phyloP scores from a whole-genome alignment of 1,140 invertebrate species.

The Prorops nasuta region DNA sequence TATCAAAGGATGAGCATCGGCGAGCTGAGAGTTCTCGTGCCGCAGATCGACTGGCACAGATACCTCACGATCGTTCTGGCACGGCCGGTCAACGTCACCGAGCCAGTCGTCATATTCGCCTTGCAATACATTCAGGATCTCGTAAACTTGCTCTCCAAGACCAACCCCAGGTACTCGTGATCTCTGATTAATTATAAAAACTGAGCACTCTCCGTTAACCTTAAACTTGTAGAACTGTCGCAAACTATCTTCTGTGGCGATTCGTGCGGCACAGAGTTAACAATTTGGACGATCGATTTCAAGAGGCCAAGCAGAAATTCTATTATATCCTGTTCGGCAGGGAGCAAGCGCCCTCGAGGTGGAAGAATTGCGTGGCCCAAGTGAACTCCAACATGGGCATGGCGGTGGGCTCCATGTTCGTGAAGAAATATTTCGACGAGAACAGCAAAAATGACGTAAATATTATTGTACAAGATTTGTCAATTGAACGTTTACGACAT shows the following conservation, averaged over 20 bases:
- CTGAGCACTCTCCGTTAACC: no score
- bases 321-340: conserved; percentile 72
- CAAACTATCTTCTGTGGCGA: conserved; percentile 83
- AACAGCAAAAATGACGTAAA: conserved; percentile 75
- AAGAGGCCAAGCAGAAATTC: conserved; percentile 63
- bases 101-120: conserved; percentile 74
- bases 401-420: conserved; percentile 81
- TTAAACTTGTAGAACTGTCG: conserved; percentile 53
- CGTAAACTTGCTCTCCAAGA: conserved; percentile 49
- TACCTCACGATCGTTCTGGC: conserved; percentile 73
- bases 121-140: conserved; percentile 64
- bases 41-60: conserved; percentile 74
- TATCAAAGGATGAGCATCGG: conserved; percentile 77
- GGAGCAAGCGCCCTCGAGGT: conserved; percentile 71
- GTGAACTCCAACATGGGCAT: conserved; percentile 83
- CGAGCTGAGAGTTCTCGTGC: conserved; percentile 67
- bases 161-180: conserved; percentile 45
- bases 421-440: conserved; percentile 81
- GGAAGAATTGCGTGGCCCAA: conserved; percentile 80
- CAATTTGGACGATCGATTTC: conserved; percentile 80
- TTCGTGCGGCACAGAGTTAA: conserved; percentile 83
- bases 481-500: no score
- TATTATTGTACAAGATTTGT: no score
- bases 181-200: no score
- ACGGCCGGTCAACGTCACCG: conserved; percentile 59